Evolutionary conservation across 2,797 vertebrate genomes (phyloP), one percentile per base, ranked within the genome.

Genomic region (Dermochelys coriacea): DNA sequence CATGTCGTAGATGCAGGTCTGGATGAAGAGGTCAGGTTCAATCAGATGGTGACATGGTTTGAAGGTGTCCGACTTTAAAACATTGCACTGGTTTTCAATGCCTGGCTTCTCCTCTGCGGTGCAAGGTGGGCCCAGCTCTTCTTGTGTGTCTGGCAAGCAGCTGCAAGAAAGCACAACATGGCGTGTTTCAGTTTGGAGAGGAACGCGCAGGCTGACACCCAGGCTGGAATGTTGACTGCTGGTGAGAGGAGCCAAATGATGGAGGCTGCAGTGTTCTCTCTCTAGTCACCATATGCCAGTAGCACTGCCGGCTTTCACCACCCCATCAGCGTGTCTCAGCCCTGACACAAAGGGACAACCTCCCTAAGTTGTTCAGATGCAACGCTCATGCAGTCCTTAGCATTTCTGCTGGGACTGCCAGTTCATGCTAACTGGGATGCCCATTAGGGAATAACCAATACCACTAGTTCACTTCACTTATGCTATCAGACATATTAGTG

Each of bases 1-100:
- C 97, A 98, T 98, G 87, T 98, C 98, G 61, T 97, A 97, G n/a
- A 98, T 14, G 86, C 98, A 98, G 85, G 92, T 97, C 78, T 97
- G 83, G 87, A 97, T 27, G 84, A 98, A 98, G 41, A 95, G 86
- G 2, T 97, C 87, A 27, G 98, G 97, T 1, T 93, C 85, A 55
- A 98, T 95, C 47, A 97, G 75, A 8, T 75, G 21, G 80, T 98
- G 97, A 29, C 98, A 98, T 15, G 34, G 86, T 82, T 91, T 86
- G 87, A 97, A 98, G 82, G 95, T 91, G n/a, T 96, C 90, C 45
- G 96, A 95, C 55, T 95, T 96, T 88, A 98, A 92, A 45, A 96
- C 93, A 50, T 88, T 92, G 88, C 98, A 98, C 57, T 98, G 94
- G 68, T 54, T 94, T 88, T 98, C 97, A 41, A 98, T 96, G 14